Evolutionary conservation across 1,140 invertebrate species (phyloP).

Genomic region (Drosophila seguyi): DNA sequence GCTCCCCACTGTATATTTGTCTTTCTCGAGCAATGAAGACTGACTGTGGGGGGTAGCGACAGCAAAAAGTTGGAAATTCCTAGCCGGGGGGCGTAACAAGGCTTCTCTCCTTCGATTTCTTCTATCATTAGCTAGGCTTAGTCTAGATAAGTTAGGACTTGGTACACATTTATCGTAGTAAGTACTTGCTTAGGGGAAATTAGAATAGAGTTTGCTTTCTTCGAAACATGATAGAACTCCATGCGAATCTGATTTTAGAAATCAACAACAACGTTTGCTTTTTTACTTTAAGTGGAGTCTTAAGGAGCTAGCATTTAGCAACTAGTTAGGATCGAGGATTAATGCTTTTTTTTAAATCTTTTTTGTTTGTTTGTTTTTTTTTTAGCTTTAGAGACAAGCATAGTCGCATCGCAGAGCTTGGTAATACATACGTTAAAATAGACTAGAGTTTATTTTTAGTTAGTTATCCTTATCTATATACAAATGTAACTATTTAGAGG

Average conservation of each 20-base stretch:
- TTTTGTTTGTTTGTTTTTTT: background rate
- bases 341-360: slow-evolving; percentile 53
- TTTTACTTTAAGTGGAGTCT: slow-evolving; percentile 60
- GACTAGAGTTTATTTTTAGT: slow-evolving; percentile 70
- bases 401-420: slow-evolving; percentile 70
- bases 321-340: slow-evolving; percentile 65
- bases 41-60: slow-evolving; percentile 6
- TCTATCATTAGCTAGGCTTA: slow-evolving; percentile 51
- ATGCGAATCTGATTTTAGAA: slow-evolving; percentile 71
- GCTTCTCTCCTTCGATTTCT: slow-evolving; percentile 29
- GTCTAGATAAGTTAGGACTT: slow-evolving; percentile 70
- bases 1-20: slow-evolving; percentile 4
- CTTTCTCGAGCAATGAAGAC: slow-evolving; percentile 34
- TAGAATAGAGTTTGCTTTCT: slow-evolving; percentile 53
- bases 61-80: slow-evolving; percentile 49
- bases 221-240: slow-evolving; percentile 62
- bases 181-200: slow-evolving; percentile 68
- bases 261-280: slow-evolving; percentile 71
- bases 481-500: slow-evolving; percentile 69
- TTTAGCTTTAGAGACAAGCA: slow-evolving; percentile 74
- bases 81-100: too few species aligned
- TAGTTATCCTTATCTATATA: slow-evolving; percentile 63
- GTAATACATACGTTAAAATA: slow-evolving; percentile 69
- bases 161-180: slow-evolving; percentile 53
- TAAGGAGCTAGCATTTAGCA: slow-evolving; percentile 44